Conservation (phyloP, 2,888 invertebrate genomes). For the Villa cingulata region DNA sequence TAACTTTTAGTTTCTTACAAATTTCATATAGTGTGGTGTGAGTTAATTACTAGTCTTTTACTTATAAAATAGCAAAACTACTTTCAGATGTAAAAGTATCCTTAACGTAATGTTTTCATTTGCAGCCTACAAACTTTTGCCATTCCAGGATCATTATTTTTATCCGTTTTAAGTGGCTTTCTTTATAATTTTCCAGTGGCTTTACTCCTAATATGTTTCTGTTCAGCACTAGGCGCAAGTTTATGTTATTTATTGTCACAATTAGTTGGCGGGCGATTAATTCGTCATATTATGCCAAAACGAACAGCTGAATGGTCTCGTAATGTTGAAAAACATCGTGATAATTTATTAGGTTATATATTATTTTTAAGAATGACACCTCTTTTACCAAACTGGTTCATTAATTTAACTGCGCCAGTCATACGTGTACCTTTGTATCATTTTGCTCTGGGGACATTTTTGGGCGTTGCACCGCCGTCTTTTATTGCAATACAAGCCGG, state of each 20-base stretch:
- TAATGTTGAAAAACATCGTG: slow-evolving; percentile 71
- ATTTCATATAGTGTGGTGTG: no score
- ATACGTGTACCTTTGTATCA: slow-evolving; percentile 87
- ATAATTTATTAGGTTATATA: slow-evolving; percentile 88
- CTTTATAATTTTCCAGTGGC: slow-evolving; percentile 89
- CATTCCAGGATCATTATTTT: slow-evolving; percentile 95
- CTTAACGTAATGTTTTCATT: not conserved
- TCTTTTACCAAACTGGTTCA: slow-evolving; percentile 95
- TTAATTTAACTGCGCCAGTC: slow-evolving; percentile 91
- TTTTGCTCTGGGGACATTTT: slow-evolving; percentile 91
- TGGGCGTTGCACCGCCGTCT: slow-evolving; percentile 93
- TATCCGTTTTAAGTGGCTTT: slow-evolving; percentile 94
- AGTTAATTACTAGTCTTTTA: no score
- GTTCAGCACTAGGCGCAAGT: slow-evolving; percentile 92
- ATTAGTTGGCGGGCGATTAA: slow-evolving; percentile 71
- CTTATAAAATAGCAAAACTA: no score
- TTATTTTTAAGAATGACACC: slow-evolving; percentile 95
- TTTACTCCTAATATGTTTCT: slow-evolving; percentile 73
- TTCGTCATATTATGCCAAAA: slow-evolving; percentile 79
- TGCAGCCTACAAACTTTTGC: slow-evolving; percentile 93
- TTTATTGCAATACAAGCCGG: slow-evolving; percentile 97
- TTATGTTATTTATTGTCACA: slow-evolving; percentile 90
- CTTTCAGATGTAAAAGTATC: no score
- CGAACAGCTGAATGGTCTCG: slow-evolving; percentile 73
- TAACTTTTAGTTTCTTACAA: no score